Base-by-base conservation (phyloP, 2,113 vertebrate genomes). In the Syngnathus scovelli region DNA sequence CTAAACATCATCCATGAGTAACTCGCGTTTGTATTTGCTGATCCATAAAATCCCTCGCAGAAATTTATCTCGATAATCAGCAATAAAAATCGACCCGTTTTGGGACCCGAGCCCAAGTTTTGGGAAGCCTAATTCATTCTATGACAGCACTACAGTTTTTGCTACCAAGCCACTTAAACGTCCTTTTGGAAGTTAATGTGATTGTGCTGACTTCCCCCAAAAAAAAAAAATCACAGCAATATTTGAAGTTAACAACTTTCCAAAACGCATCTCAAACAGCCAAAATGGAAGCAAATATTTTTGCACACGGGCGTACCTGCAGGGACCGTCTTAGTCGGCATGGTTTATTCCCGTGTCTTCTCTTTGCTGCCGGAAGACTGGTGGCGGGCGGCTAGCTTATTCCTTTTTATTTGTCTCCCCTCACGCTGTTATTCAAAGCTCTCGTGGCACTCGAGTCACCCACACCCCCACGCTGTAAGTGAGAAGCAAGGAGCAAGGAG, bases 401-500 rank as follows among this genome's bases (percentile, higher is more conserved):
- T 88, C 83, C 83, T 89, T 89, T 86, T 90, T 86, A 88, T 86
- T 62, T 78, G 82, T 77, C 67, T 69, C 77, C 82, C 58, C 85
- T 75, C 69, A 56, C 69, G 73, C 76, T 71, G 81, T 82, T 84
- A 90, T 89, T 84, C 87, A 80, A 89, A 85, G 80, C 87, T 71
- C 79, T 79, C 77, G 67, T 85, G 86, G 87, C 80, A 89, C 81
- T 87, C 78, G 69, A 83, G 73, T 81, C 77, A 73, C 83, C 76
- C 82, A 81, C 85, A 73, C 83, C 84, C 86, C 80, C 67, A 6
- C 72, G 68, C 78, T 80, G 79, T 62, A 62, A 82, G 79, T 52
- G 66, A 78, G 68, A 56, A 79, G 73, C 36, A 61, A 63, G 66
- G 62, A 80, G 75, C 21, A 59, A 64, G 66, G 61, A 69, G 41